Conservation (phyloP, 1,140 invertebrate species). For the Diploscapter pachys region DNA sequence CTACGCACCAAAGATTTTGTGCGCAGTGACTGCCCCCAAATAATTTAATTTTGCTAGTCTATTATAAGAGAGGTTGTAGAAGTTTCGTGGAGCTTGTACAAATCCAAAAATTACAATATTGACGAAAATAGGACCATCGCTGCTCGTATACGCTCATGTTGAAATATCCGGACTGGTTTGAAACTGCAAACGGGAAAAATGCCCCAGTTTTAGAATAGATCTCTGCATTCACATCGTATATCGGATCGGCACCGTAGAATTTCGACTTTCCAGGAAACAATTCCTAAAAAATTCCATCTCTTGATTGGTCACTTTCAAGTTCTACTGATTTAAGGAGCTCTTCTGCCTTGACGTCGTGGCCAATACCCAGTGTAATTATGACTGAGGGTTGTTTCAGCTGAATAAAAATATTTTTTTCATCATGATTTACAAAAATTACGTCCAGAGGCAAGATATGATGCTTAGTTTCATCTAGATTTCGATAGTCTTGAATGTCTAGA, state of each 20-base stretch:
- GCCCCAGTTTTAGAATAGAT: neutral
- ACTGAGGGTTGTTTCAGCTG: neutral
- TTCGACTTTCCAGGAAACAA: neutral
- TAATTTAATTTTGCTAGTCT: neutral
- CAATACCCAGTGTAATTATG: neutral
- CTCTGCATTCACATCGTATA: neutral
- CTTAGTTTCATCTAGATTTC: conserved; percentile 12
- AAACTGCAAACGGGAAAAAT: neutral
- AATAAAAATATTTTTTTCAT: conserved; percentile 2
- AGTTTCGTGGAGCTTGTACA: neutral
- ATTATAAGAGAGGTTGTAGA: neutral
- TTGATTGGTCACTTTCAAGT: neutral
- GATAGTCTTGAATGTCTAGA: conserved; percentile 1
- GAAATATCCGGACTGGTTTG: neutral
- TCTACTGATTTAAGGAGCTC: neutral
- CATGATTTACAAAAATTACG: neutral
- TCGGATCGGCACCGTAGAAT: neutral
- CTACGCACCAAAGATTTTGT: too few relatives aligned
- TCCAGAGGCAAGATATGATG: conserved; percentile 9
- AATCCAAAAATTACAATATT: neutral
- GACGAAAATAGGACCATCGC: neutral
- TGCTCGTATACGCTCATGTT: neutral
- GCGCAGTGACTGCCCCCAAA: neutral
- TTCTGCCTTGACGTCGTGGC: neutral
- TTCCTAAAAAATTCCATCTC: neutral